Evolutionary conservation across 2,797 vertebrate species (phyloP), one percentile per base, ranked within the genome.

Genomic region (Squalus acanthias): DNA sequence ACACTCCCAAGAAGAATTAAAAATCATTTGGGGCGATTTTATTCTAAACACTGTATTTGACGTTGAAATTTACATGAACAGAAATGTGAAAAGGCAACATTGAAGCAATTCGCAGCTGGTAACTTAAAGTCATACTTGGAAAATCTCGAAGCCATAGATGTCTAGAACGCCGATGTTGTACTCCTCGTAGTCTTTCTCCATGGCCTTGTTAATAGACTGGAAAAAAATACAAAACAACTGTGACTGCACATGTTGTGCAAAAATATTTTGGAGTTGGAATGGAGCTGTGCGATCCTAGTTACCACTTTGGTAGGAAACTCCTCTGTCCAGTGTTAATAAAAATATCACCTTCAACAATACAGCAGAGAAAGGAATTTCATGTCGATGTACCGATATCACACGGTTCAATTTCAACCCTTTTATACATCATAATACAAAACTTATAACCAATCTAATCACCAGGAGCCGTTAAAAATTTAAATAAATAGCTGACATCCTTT

Each of bases 121-220:
- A 20, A 76, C 63, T 29, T n/a, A 72, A 92, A 60, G 63, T 96
- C 98, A 97, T 97, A 99, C 99, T 98, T 99, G 99, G 97, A 99
- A 99, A 97, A 99, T 99, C 98, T 99, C 99, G 98, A 99, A 99
- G 97, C 99, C 99, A 72, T 99, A 99, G 97, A 99, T 99, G 97
- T 99, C 99, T 97, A 99, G 97, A 96, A 99, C 99, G 0, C 99
- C 99, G 0, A 99, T 98, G 96, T 99, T 99, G 95, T 99, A 98
- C 96, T 99, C 99, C 97, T 99, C 98, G 8, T 99, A 98, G 96
- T 99, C 98, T 96, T 99, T 99, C 97, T 99, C 98, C 98, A 99
- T 98, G 87, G 99, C 99, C 97, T 99, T 99, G 97, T 99, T 99
- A 97, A 99, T 99, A 69, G 99, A 99, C 99, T 99, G 97, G 95